Evolutionary conservation across 2,888 invertebrate species (phyloP).

Genomic region (Omphaloscelis lunosa): DNA sequence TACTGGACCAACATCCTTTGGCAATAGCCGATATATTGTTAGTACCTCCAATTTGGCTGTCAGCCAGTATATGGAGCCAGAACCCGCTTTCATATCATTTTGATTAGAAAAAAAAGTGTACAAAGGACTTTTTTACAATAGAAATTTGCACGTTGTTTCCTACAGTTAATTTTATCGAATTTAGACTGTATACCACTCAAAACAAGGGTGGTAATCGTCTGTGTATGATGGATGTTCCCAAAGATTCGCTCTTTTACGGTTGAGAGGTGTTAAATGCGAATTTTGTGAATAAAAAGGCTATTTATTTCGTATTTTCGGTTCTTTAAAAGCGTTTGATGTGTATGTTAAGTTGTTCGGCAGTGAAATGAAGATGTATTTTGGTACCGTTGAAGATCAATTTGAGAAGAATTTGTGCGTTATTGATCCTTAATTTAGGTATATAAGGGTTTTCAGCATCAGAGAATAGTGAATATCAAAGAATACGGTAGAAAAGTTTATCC

Average conservation of each 20-base stretch:
- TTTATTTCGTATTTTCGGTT: conserved; percentile 55
- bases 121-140: conserved; percentile 55
- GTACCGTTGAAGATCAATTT: conserved; percentile 19
- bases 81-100: conserved; percentile 71
- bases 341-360: conserved; percentile 23
- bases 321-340: conserved; percentile 48
- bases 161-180: conserved; percentile 24
- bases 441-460: neutral
- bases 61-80: conserved; percentile 72
- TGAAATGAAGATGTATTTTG: conserved; percentile 20
- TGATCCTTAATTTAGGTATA: neutral
- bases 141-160: conserved; percentile 49
- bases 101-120: conserved; percentile 72
- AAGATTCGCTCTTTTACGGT: conserved; percentile 58
- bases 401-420: neutral
- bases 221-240: conserved; percentile 24
- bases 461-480: neutral
- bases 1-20: conserved; percentile 25
- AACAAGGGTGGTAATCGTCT: conserved; percentile 37
- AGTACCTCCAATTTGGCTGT: conserved; percentile 75
- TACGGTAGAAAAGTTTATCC: neutral
- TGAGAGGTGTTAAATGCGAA: conserved; percentile 61
- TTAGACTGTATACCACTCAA: neutral
- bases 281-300: conserved; percentile 55
- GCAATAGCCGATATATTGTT: conserved; percentile 44